These are phyloP conservation scores for Cardiocondyla obscurior DNA, from an alignment of 1,140 invertebrate species.

Conservation along the genomic window DNA sequence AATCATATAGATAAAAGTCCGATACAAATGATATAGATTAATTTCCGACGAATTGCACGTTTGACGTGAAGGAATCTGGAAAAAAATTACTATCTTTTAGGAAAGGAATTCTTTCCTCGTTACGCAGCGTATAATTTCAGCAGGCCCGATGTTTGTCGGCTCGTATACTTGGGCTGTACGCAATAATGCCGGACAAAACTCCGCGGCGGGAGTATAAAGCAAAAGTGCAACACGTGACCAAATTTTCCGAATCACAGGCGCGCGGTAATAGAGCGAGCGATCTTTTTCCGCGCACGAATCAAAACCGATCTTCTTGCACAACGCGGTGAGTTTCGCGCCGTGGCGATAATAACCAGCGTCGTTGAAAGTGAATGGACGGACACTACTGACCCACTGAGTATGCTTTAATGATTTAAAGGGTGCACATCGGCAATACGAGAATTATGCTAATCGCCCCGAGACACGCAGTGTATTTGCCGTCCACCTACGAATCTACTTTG, in stretches of 20 bases:
- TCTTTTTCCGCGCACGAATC: conserved; percentile 9
- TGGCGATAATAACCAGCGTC: conserved; percentile 66
- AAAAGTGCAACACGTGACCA: conserved; percentile 18
- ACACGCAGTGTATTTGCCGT: background rate
- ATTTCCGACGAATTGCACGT: background rate
- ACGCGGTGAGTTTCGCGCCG: conserved; percentile 16
- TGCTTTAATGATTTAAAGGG: conserved; percentile 42
- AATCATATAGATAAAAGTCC: background rate
- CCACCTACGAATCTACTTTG: background rate
- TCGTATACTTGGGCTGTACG: background rate
- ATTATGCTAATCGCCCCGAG: conserved; percentile 28
- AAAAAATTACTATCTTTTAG: background rate
- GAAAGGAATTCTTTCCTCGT: conserved; percentile 14
- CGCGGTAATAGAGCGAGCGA: background rate
- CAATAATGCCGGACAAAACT: background rate
- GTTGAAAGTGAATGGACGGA: conserved; percentile 74
- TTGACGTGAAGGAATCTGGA: conserved; percentile 3
- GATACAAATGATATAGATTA: background rate
- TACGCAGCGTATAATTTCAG: conserved; percentile 8
- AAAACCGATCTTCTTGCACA: conserved; percentile 66
- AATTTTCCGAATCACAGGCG: background rate
- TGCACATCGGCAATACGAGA: conserved; percentile 37
- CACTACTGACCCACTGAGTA: conserved; percentile 28
- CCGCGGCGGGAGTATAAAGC: background rate
- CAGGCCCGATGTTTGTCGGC: background rate